Conservation (phyloP, 2,797 vertebrate species). For the Lepilemur ruficaudatus region DNA sequence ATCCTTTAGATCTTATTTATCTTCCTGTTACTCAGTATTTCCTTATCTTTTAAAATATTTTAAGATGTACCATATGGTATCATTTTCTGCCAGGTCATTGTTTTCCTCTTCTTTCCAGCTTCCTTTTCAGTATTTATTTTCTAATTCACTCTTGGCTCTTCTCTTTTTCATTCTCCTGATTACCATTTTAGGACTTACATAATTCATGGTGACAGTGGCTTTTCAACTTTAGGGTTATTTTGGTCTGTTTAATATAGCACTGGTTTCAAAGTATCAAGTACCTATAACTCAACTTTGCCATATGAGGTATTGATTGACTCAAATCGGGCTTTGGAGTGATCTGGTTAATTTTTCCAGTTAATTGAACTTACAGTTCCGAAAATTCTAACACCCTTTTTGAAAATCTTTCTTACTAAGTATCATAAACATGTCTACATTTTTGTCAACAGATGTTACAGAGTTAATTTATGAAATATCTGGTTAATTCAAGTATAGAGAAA, state of each 20-base stretch:
- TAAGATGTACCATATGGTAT: background rate
- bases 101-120: background rate
- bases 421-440: background rate
- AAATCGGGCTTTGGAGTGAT: background rate
- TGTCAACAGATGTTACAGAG: background rate
- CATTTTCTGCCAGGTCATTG: background rate
- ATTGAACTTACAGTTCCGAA: background rate
- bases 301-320: background rate
- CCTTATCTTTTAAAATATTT: background rate
- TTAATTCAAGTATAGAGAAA: slow-evolving; percentile 29
- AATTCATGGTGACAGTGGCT: background rate
- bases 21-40: background rate
- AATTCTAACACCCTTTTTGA: slow-evolving; percentile 13
- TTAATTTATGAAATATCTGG: background rate
- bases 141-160: background rate
- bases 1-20: background rate
- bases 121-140: slow-evolving; percentile 36
- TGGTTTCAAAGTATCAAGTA: background rate
- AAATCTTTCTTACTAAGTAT: background rate
- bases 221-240: slow-evolving; percentile 3
- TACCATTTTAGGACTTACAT: background rate
- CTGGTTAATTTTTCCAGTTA: slow-evolving; percentile 28
- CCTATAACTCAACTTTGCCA: background rate
- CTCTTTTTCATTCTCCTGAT: background rate
- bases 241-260: background rate